Evolutionary conservation across 2,888 invertebrate genomes (phyloP).

Genomic region (Autographa pulchrina): DNA sequence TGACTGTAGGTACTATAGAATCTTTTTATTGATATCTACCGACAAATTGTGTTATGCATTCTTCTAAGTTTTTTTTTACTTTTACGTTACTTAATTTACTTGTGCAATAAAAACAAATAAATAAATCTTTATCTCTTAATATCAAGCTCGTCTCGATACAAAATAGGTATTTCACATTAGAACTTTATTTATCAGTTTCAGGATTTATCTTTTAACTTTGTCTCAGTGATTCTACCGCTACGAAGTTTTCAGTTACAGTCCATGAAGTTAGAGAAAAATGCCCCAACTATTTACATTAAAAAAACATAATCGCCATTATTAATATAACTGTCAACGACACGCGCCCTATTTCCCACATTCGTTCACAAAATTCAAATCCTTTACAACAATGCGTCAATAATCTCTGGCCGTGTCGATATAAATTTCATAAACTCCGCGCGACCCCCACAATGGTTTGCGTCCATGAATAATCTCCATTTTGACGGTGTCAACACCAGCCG

Average conservation of each 20-base stretch:
- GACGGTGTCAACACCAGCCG: conserved; percentile 63
- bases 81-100: no score
- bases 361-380: conserved; percentile 62
- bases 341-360: conserved; percentile 63
- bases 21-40: no score
- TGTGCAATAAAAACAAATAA: no score
- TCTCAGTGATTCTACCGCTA: background rate
- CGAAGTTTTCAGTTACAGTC: background rate
- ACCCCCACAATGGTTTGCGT: conserved; percentile 60
- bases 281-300: conserved; percentile 49
- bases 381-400: conserved; percentile 62
- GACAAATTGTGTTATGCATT: no score
- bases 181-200: no score
- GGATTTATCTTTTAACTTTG: background rate
- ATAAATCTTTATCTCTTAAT: no score
- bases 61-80: no score
- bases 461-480: conserved; percentile 67
- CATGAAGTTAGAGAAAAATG: conserved; percentile 36
- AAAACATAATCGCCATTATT: conserved; percentile 55
- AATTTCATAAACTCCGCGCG: conserved; percentile 63
- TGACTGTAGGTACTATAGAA: no score
- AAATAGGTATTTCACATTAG: background rate
- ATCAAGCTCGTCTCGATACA: background rate
- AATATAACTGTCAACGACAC: conserved; percentile 60
- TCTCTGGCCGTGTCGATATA: conserved; percentile 64